A percentile compares a stretch with the other conserved stretches of the same genome.
phyloP scores from a whole-genome alignment of 2,113 vertebrate genomes.

The Setophaga petechia region DNA sequence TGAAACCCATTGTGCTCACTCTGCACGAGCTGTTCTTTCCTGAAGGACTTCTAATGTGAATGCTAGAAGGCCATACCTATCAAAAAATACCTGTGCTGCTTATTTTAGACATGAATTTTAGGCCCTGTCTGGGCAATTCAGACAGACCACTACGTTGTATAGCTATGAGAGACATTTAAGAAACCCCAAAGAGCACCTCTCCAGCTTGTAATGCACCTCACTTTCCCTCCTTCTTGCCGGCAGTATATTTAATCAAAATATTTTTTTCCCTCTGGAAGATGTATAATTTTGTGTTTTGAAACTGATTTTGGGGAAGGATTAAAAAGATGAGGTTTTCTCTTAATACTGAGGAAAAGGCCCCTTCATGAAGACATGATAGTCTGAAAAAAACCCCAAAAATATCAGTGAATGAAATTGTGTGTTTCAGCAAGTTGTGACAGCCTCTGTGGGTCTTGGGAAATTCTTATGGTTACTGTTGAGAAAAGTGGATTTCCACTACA shows the following conservation, averaged over 20 bases:
- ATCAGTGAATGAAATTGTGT: not conserved
- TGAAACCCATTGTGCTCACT: not conserved
- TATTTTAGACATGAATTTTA: not conserved
- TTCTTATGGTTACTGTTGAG: fast-evolving
- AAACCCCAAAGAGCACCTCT: not conserved
- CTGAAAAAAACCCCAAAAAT: not conserved
- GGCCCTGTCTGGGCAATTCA: not conserved
- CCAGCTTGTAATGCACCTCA: not conserved
- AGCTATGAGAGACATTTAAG: not conserved
- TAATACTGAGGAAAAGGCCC: not conserved
- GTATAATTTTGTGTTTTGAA: not conserved
- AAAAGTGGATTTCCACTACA: not conserved
- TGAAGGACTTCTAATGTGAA: not conserved
- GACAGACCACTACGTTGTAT: not conserved
- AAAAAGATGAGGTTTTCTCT: not conserved
- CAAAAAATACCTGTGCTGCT: not conserved
- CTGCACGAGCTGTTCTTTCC: not conserved
- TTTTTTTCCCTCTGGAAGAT: not conserved
- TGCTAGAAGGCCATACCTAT: not conserved
- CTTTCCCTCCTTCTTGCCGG: not conserved
- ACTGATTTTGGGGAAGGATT: not conserved
- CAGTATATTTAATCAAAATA: not conserved
- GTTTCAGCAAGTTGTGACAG: not conserved
- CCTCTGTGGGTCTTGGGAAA: not conserved
- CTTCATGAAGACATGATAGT: not conserved